phyloP scores from a whole-genome alignment of 1,140 invertebrate genomes.

The Lepidurus arcticus region DNA sequence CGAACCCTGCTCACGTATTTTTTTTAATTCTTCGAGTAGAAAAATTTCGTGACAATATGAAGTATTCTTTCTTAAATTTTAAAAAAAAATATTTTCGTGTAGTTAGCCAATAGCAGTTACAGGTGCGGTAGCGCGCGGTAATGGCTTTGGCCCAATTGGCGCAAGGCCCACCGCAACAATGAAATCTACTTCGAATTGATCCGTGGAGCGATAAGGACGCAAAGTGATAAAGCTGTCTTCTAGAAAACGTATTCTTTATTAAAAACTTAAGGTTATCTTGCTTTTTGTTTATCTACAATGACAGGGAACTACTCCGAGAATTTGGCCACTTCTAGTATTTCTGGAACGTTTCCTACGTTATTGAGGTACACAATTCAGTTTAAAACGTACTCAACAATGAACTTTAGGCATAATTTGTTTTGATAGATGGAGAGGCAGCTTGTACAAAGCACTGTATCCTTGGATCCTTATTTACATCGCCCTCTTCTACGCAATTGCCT shows the following conservation, averaged over 20 bases:
- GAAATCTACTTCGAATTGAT: not conserved
- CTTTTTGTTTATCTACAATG: not conserved
- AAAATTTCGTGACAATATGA: too few relatives aligned
- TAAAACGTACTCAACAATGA: not conserved
- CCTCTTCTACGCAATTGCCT: not conserved
- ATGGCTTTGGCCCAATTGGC: too few relatives aligned
- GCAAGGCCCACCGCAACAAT: not conserved
- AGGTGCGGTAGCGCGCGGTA: too few relatives aligned
- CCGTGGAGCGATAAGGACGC: not conserved
- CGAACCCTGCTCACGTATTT: too few relatives aligned
- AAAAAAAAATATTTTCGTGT: too few relatives aligned
- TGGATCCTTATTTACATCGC: not conserved
- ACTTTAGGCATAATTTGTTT: not conserved
- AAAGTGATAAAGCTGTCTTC: not conserved
- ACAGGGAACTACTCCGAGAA: not conserved
- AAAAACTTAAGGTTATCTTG: not conserved
- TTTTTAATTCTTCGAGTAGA: too few relatives aligned
- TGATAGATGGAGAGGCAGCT: not conserved
- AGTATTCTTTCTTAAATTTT: too few relatives aligned
- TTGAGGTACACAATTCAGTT: not conserved
- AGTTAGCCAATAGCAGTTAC: too few relatives aligned
- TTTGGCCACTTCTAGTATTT: not conserved
- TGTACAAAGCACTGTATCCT: not conserved
- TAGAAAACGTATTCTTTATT: not conserved
- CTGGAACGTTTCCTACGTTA: not conserved